These are phyloP conservation scores for Metacarcinus magister DNA, from an alignment of 2,888 invertebrate genomes.

Conservation along the genomic window DNA sequence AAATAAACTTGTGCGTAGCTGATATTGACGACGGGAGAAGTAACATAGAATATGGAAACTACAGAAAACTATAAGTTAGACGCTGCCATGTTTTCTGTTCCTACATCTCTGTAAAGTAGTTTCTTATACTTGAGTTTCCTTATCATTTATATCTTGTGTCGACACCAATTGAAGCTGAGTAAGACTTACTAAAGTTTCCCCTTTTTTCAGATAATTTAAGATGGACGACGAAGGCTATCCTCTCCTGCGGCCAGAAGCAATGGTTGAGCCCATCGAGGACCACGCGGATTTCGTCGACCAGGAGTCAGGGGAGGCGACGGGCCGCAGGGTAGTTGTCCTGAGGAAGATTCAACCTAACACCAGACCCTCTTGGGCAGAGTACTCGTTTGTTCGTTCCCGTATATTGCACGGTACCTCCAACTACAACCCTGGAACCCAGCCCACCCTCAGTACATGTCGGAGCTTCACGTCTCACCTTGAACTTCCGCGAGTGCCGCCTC, in stretches of 20 bases:
- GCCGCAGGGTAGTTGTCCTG: slow-evolving; percentile 1
- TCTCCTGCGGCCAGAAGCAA: neutral
- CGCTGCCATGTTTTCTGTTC: neutral
- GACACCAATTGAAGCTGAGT: no score
- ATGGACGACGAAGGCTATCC: slow-evolving; percentile 70
- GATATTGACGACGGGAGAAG: no score
- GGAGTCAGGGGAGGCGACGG: slow-evolving; percentile 64
- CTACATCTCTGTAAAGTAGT: neutral
- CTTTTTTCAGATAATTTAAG: neutral
- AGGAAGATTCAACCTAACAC: neutral
- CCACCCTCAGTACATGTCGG: neutral
- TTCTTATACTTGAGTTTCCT: neutral
- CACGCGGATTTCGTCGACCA: neutral
- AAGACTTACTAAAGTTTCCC: neutral
- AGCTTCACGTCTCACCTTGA: neutral
- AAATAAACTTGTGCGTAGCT: no score
- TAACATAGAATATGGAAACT: no score
- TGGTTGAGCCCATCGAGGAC: neutral
- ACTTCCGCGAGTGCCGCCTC: neutral
- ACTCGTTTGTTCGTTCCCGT: neutral
- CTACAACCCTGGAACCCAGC: neutral
- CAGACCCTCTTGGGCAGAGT: neutral
- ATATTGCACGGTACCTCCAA: neutral
- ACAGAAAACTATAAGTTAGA: no score
- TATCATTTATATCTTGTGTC: neutral